Base-by-base conservation (phyloP, 2,888 invertebrate genomes). In the Pristionchus mayeri region DNA sequence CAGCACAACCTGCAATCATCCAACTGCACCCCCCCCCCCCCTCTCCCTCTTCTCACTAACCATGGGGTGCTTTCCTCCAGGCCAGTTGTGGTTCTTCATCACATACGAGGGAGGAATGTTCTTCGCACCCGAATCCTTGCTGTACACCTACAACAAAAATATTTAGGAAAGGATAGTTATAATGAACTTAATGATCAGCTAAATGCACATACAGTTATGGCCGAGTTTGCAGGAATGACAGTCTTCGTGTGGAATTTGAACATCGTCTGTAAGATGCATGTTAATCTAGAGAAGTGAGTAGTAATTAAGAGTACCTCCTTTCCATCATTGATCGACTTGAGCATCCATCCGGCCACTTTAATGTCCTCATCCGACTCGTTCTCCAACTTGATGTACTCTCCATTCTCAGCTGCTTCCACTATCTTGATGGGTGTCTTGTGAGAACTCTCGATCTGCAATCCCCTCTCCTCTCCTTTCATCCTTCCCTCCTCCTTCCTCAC, bases 281-380 rank as follows among this genome's bases (percentile, higher is more conserved):
- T 27, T 78, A 75, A 48, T 1, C 3, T 30, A 0, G 11, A 1
- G 9, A 18, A 13, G 18, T 34, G 3, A 44, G 30, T 13, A 1
- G n/a, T 21, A 30, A 13, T 80, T 3, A 40, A 57, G 21, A 34
- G 16, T 37, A 57, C 84, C 84, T 78, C 84, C 40, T 44, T 48
- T 76, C 80, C 80, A 16, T 85, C 71, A 27, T 18, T 34, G 40
- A 24, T 37, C 6, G 83, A 84, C 54, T 84, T 87, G 44, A 92
- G 63, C 44, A 80, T 75, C 88, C 88, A 92, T n/a, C 88, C 88
- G 27, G 89, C 92, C 30, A 92, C 85, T n/a, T 84, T 50, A 30
- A 91, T 85, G 54, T 91, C 91, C 71, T 91, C 91, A 21, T 88
- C 90, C 13, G 88, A 86, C 80, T 87, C 90, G 86, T 92, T 92